Evolutionary conservation across 1,140 invertebrate genomes (phyloP), one percentile per base, ranked within the genome.

Genomic region (Adelges cooleyi): DNA sequence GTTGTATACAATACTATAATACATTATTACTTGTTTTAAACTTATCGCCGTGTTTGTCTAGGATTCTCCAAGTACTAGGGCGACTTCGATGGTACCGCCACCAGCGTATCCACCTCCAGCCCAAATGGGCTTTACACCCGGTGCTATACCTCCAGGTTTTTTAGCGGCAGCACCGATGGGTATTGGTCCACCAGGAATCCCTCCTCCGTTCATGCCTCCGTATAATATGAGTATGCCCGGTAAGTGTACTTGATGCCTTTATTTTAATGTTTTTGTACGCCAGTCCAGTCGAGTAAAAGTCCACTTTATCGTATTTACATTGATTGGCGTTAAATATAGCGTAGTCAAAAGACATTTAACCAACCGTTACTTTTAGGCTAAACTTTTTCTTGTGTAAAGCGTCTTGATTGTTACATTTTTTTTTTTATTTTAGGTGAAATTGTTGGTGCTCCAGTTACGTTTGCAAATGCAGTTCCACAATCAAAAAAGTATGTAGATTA

Each of bases 361-460:
- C n/a, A n/a, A n/a, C n/a, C n/a, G n/a, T n/a, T n/a, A n/a, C n/a
- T n/a, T n/a, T n/a, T n/a, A n/a, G n/a, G n/a, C n/a, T n/a, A n/a
- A n/a, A n/a, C n/a, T n/a, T n/a, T n/a, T n/a, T n/a, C n/a, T n/a
- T n/a, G n/a, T n/a, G 29, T 33, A 33, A 33, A 33, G 11, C 29
- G 29, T 11, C 29, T 33, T 33, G 11, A 33, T 6, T 33, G 11
- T 5, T 6, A 33, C 29, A 33, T 33, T 33, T 33, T 6, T 6
- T 33, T 54, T 42, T 59, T 11, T 8, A 20, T 59, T 8, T 0
- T 22, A 62, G 56, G 56, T 2, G 56, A 62, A 48, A 62, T 62
- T 46, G 56, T 62, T 46, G 56, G 56, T 9, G 56, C 56, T 48
- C 56, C 56, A 15, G 56, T 62, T 15, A 46, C 56, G 5, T 62